Base-by-base conservation (phyloP, 2,113 vertebrate species). In the Channa argus region DNA sequence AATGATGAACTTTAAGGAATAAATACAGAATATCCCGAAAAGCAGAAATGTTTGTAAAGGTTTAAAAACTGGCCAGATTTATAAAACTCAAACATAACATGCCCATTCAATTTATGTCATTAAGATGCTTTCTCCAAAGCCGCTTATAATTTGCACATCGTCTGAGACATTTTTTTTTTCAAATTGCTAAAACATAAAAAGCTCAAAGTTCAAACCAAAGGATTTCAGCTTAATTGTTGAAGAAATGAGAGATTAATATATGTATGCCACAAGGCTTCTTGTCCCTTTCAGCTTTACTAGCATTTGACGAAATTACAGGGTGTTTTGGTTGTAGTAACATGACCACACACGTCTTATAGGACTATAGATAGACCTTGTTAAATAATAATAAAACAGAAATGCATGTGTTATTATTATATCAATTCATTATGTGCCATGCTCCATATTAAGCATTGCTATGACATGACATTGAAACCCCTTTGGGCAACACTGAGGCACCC, bases 381-480 rank as follows among this genome's bases (percentile, higher is more conserved):
- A 72, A 85, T 51, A 76, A 75, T 68, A 55, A 39, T 61, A 61
- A 68, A 53, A 55, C 43, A 78, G 3, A 70, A 67, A 79, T 58
- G 38, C 56, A 64, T 76, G 50, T 83, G 75, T 83, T 89, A 73
- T 87, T 87, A 89, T 89, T 89, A 81, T 83, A 89, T 91, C 64
- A 91, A 86, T 82, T 89, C 79, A 77, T 90, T 83, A 77, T 70
- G 79, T 80, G 79, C 79, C 80, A 72, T 44, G 62, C 63, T 82
- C 74, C 75, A 71, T 82, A 80, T 89, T 83, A 79, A 82, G 74
- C 83, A 86, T 75, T 84, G 38, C 82, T 87, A 77, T 88, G 88
- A 87, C 83, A 92, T 89, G 90, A 88, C 87, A 89, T 85, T 91
- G 91, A 94, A 94, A 92, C 83, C 84, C 89, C 91, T 92, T 78